These are phyloP conservation scores for Neoseiulus cucumeris DNA, from an alignment of 1,140 invertebrate genomes.

Conservation along the genomic window DNA sequence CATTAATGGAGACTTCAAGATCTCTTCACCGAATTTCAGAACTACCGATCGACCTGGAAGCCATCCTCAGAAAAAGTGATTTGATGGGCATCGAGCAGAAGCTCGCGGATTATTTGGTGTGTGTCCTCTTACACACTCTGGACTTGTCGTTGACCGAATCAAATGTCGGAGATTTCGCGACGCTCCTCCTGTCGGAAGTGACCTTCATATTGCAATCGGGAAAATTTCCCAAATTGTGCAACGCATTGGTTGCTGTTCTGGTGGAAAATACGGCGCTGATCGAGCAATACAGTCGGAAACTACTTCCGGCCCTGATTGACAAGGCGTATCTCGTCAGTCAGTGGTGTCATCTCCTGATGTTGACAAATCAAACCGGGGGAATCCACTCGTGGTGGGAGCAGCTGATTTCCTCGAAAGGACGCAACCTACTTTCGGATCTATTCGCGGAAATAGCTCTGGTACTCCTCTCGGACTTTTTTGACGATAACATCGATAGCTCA, in stretches of 20 bases:
- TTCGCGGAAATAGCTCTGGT: not conserved
- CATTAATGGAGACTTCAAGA: too few species aligned
- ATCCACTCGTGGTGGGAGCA: not conserved
- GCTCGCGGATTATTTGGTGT: not conserved
- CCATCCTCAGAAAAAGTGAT: not conserved
- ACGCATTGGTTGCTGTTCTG: not conserved
- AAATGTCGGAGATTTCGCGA: not conserved
- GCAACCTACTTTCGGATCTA: not conserved
- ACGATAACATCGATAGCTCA: not conserved
- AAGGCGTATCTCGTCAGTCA: conserved; percentile 2
- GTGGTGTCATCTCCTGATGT: not conserved
- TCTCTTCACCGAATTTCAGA: not conserved
- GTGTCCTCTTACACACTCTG: not conserved
- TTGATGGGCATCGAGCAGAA: not conserved
- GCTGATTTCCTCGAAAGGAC: not conserved
- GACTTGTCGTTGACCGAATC: not conserved
- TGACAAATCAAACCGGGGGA: not conserved
- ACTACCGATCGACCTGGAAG: not conserved
- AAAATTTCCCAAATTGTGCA: conserved; percentile 1
- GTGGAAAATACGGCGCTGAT: not conserved
- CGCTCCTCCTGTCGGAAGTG: not conserved
- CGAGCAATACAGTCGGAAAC: not conserved
- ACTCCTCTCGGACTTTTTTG: not conserved
- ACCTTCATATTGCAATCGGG: conserved; percentile 2
- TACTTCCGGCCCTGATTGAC: not conserved